Conservation (phyloP, 2,113 vertebrate species). For the Artemisiospiza belli region DNA sequence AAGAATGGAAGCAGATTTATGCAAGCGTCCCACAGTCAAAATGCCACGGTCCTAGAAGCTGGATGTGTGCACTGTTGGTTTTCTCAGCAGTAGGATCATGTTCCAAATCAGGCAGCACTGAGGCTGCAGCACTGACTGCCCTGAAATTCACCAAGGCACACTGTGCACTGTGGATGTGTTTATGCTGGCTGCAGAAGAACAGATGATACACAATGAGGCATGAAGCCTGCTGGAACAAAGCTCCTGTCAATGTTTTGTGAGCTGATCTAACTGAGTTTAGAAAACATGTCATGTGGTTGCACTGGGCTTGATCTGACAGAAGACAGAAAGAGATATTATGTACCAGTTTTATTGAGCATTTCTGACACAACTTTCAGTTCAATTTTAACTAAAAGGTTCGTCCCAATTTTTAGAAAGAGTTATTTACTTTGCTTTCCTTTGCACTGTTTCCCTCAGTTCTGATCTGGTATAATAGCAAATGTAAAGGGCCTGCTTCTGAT, state of each 20-base stretch:
- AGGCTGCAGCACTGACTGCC: fast-evolving
- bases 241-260: constrained; percentile 11
- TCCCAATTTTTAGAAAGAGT: background rate
- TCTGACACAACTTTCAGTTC: background rate
- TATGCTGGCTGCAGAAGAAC: constrained; percentile 18
- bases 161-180: background rate
- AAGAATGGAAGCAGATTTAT: background rate
- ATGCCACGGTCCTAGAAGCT: fast-evolving
- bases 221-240: constrained; percentile 55
- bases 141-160: background rate
- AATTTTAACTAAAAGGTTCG: background rate
- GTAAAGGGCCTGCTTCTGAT: background rate
- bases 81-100: background rate
- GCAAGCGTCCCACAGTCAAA: fast-evolving
- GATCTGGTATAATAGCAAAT: background rate
- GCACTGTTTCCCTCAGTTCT: background rate
- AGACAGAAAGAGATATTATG: background rate
- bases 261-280: background rate
- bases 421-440: background rate
- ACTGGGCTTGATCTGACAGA: background rate
- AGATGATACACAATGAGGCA: constrained; percentile 15
- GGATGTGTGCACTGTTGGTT: background rate
- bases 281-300: background rate
- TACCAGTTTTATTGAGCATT: background rate
- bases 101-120: background rate